Evolutionary conservation across 2,113 vertebrate genomes (phyloP).

Genomic region (Neoarius graeffei): DNA sequence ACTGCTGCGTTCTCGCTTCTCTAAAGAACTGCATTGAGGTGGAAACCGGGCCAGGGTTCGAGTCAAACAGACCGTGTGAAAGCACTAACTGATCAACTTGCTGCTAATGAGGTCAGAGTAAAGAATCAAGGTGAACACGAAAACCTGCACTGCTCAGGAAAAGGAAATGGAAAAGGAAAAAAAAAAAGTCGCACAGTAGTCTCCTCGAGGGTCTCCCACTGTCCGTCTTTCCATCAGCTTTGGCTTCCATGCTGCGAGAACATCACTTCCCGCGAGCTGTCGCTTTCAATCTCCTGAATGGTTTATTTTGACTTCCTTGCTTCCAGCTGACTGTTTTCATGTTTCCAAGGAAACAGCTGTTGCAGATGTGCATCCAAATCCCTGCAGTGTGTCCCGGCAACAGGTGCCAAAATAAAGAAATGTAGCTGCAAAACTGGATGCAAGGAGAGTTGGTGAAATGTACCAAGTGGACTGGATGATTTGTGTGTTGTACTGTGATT

Average conservation of each 20-base stretch:
- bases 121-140: not conserved
- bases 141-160: not conserved
- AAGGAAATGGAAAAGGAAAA: not conserved
- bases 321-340: conserved; percentile 41
- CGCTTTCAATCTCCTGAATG: conserved; percentile 46
- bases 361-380: conserved; percentile 37
- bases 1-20: not conserved
- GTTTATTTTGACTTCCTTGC: conserved; percentile 46
- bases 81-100: not conserved
- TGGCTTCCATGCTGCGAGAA: conserved; percentile 26
- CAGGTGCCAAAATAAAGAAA: conserved; percentile 44
- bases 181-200: not conserved
- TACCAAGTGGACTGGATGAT: not conserved
- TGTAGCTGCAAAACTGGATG: not conserved
- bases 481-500: not conserved
- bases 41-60: not conserved
- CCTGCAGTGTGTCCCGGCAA: conserved; percentile 31
- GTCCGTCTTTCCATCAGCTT: conserved; percentile 31
- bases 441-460: not conserved
- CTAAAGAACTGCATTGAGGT: not conserved
- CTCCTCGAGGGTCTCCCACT: conserved; percentile 5
- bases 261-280: conserved; percentile 42
- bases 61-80: not conserved
- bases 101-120: not conserved
- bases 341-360: conserved; percentile 55